Base-by-base conservation (phyloP, 1,140 invertebrate genomes). In the Eubasilissa regina region DNA sequence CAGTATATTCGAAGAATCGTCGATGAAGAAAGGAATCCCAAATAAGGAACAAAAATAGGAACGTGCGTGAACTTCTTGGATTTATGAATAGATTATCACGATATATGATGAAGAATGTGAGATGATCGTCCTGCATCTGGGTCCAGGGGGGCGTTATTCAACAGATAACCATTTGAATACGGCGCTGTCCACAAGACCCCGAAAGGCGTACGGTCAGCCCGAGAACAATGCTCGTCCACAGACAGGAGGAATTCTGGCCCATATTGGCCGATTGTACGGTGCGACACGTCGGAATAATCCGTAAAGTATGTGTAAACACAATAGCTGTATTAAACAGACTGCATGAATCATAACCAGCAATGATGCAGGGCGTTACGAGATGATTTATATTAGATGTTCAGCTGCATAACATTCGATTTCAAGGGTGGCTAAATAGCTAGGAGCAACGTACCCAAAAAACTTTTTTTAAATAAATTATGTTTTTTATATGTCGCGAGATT, bases 241-340 rank as follows among this genome's bases (percentile, higher is more conserved):
- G 58, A 62, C 58, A 64, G 60, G 25, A n/a, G 60, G 60, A 64
- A 64, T 64, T 35, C 60, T 64, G 9, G 17, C 17, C 13, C 21
- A 10, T 35, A 64, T 64, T 64, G 25, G 15, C 21, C n/a, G 35
- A 21, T 43, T n/a, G 60, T 64, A 15, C 12, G 12, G 60, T 12
- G 60, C 15, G 25, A 64, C 17, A 45, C n/a, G 60, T n/a, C 25
- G n/a, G 60, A 64, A 15, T 64, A 43, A n/a, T 64, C 53, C 19
- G 7, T 17, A 56, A 56, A 19, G 53, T 17, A 56, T 56, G 53
- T 56, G 0, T 56, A 56, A 35, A 35, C 25, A 35, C 25, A 35
- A 35, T 35, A 6, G 25, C 25, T 35, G 25, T 35, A 35, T 35
- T 35, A 35, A 35, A 35, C 25, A 35, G 25, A 1, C 25, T 3